phyloP scores from a whole-genome alignment of 2,797 vertebrate genomes.

The Halcyon smyrnensis region DNA sequence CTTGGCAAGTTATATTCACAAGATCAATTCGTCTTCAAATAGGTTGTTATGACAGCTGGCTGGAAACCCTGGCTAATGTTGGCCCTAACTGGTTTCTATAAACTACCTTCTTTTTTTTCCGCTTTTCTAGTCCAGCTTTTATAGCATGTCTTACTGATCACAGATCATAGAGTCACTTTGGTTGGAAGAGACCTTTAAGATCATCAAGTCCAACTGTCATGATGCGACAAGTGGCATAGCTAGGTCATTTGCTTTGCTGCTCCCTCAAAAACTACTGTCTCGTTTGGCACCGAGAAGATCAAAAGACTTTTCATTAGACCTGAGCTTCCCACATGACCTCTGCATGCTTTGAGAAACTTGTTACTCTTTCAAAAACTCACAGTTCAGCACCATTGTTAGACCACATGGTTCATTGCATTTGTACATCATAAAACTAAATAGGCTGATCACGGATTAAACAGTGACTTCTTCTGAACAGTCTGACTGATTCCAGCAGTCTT shows the following conservation, averaged over 20 bases:
- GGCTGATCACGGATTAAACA: not conserved
- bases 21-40: not conserved
- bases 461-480: not conserved
- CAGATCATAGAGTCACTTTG: not conserved
- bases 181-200: not conserved
- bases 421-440: not conserved
- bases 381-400: not conserved
- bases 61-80: not conserved
- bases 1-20: not conserved
- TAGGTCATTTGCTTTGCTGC: not conserved
- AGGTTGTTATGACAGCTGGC: not conserved
- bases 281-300: not conserved
- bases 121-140: not conserved
- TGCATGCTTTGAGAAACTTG: not conserved
- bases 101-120: not conserved
- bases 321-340: not conserved
- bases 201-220: not conserved
- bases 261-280: not conserved
- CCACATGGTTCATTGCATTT: not conserved
- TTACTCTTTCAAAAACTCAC: not conserved
- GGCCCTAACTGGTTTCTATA: not conserved
- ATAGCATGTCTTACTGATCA: not conserved
- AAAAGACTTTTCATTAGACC: not conserved
- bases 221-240: not conserved
- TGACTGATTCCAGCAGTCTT: not conserved